phyloP scores from a whole-genome alignment of 2,888 invertebrate species.

The Idaea biselata region DNA sequence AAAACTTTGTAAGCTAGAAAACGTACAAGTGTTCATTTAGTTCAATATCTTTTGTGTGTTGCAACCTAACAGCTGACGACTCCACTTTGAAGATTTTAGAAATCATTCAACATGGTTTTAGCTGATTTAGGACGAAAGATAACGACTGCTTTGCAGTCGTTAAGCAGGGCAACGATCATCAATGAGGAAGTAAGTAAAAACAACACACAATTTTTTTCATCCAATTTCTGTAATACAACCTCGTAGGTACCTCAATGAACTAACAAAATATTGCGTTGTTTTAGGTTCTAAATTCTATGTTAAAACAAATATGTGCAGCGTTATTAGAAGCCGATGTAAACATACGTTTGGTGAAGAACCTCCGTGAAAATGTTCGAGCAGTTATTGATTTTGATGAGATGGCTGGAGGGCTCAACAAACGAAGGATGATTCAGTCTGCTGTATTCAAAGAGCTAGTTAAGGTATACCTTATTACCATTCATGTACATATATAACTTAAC shows the following conservation, averaged over 20 bases:
- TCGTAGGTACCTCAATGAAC: background rate
- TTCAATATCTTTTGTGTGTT: constrained; percentile 20
- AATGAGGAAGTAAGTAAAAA: constrained; percentile 92
- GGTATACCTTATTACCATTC: constrained; percentile 69
- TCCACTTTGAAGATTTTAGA: constrained; percentile 29
- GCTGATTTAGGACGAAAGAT: constrained; percentile 99
- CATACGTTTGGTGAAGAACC: constrained; percentile 95
- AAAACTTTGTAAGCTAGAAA: constrained; percentile 18
- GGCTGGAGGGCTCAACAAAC: constrained; percentile 98
- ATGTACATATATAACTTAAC: background rate
- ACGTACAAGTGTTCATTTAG: constrained; percentile 16
- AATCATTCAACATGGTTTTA: constrained; percentile 92
- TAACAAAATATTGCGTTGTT: constrained; percentile 6
- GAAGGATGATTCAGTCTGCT: constrained; percentile 99
- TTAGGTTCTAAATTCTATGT: constrained; percentile 98
- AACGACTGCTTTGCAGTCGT: constrained; percentile 97
- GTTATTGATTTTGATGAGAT: constrained; percentile 99
- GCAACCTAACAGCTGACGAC: constrained; percentile 42
- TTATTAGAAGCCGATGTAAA: constrained; percentile 98
- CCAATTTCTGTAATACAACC: no score
- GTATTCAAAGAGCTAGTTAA: constrained; percentile 99
- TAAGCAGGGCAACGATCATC: constrained; percentile 98
- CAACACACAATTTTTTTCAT: background rate
- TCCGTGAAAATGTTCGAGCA: constrained; percentile 97
- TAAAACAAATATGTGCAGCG: constrained; percentile 99